Conservation (phyloP, 2,888 invertebrate genomes). For the Metalampra italica region DNA sequence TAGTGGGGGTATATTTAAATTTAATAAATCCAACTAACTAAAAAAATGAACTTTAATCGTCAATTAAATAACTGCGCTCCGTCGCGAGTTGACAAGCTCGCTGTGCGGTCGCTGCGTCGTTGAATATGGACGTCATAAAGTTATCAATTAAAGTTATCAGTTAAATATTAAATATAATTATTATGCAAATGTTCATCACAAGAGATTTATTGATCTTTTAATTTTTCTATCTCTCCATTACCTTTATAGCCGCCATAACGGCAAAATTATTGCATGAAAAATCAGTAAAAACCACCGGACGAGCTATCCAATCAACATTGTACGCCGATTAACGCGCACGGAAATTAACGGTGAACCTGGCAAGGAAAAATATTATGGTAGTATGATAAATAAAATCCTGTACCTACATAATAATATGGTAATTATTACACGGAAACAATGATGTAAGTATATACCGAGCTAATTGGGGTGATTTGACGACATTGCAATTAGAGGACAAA, state of each 20-base stretch:
- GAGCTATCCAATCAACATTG: constrained; percentile 65
- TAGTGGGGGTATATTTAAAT: too few relatives aligned
- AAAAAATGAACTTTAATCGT: too few relatives aligned
- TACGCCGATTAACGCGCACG: constrained; percentile 50
- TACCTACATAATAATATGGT: constrained; percentile 42
- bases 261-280: constrained; percentile 49
- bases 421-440: constrained; percentile 28
- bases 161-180: too few relatives aligned
- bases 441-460: constrained; percentile 24
- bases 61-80: too few relatives aligned
- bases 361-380: constrained; percentile 38
- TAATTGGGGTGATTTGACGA: constrained; percentile 7
- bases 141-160: too few relatives aligned
- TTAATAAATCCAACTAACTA: too few relatives aligned
- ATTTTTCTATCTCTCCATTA: constrained; percentile 41
- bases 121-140: too few relatives aligned
- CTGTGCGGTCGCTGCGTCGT: too few relatives aligned
- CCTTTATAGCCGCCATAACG: constrained; percentile 45
- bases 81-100: too few relatives aligned
- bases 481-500: too few relatives aligned
- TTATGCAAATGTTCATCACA: constrained; percentile 24
- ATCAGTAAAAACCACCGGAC: constrained; percentile 49
- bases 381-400: constrained; percentile 9
- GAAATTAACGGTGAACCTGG: constrained; percentile 49
- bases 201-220: constrained; percentile 37